Conservation (phyloP, 2,113 vertebrate species). For the Gallinago jamesoni region DNA sequence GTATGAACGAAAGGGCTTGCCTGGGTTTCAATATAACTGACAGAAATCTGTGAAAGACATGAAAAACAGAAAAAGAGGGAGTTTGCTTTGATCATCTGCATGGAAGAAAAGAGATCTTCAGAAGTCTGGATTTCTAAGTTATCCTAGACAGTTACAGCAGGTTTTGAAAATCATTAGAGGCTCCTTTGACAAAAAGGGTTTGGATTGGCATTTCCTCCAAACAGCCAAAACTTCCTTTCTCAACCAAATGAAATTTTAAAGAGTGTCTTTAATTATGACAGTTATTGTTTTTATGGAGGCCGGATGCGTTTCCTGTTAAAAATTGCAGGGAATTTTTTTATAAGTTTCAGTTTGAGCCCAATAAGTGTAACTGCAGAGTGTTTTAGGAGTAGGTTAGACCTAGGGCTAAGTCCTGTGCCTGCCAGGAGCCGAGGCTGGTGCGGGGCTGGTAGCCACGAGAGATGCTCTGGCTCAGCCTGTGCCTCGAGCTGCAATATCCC, state of each 20-base stretch:
- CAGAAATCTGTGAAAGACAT: background rate
- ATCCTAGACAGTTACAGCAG: background rate
- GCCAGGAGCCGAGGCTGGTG: background rate
- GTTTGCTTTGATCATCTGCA: background rate
- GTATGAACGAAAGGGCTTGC: background rate
- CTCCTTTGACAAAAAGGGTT: background rate
- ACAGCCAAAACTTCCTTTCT: background rate
- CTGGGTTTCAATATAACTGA: background rate
- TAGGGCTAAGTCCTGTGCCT: background rate
- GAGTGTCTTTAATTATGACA: background rate
- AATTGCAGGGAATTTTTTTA: background rate
- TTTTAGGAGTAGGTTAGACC: background rate
- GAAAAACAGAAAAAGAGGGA: background rate
- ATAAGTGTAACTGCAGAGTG: background rate
- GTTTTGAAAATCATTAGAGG: background rate
- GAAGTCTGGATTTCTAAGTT: background rate
- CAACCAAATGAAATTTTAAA: background rate
- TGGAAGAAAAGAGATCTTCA: background rate
- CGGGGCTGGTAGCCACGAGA: background rate
- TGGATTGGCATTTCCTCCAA: background rate
- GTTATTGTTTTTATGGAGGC: background rate
- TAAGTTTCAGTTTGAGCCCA: background rate
- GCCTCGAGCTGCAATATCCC: background rate
- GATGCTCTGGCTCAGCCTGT: accelerated
- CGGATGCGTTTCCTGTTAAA: background rate